phyloP scores from a whole-genome alignment of 2,888 invertebrate species.

The Arctia plantaginis region DNA sequence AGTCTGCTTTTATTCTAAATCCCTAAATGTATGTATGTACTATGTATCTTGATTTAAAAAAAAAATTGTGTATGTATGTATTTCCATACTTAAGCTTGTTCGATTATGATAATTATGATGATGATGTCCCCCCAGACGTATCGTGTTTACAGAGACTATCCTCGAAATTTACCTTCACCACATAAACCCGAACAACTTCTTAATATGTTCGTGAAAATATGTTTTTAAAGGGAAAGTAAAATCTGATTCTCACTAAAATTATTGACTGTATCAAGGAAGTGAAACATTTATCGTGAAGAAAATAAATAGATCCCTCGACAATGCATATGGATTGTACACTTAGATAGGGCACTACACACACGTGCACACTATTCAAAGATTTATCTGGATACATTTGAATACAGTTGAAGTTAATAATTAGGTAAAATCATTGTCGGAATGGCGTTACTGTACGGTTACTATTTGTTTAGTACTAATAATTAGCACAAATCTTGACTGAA shows the following conservation, averaged over 20 bases:
- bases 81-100: background rate
- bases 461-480: background rate
- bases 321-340: slow-evolving; percentile 59
- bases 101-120: too few relatives aligned
- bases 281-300: slow-evolving; percentile 57
- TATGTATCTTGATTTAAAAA: too few relatives aligned
- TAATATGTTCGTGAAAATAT: background rate
- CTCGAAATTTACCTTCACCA: background rate
- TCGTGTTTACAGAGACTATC: background rate
- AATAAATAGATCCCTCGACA: slow-evolving; percentile 62
- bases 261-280: slow-evolving; percentile 46
- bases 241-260: slow-evolving; percentile 34
- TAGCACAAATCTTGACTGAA: background rate
- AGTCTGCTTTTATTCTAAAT: too few relatives aligned
- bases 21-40: too few relatives aligned
- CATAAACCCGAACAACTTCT: background rate
- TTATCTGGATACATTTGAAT: slow-evolving; percentile 25
- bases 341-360: slow-evolving; percentile 23
- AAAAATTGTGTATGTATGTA: too few relatives aligned
- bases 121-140: too few relatives aligned
- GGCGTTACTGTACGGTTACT: background rate
- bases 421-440: background rate
- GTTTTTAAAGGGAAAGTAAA: background rate
- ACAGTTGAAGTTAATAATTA: too few relatives aligned
- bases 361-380: slow-evolving; percentile 8